These are phyloP conservation scores for Tragelaphus imberbis DNA, from an alignment of 2,113 vertebrate genomes.

Conservation along the genomic window DNA sequence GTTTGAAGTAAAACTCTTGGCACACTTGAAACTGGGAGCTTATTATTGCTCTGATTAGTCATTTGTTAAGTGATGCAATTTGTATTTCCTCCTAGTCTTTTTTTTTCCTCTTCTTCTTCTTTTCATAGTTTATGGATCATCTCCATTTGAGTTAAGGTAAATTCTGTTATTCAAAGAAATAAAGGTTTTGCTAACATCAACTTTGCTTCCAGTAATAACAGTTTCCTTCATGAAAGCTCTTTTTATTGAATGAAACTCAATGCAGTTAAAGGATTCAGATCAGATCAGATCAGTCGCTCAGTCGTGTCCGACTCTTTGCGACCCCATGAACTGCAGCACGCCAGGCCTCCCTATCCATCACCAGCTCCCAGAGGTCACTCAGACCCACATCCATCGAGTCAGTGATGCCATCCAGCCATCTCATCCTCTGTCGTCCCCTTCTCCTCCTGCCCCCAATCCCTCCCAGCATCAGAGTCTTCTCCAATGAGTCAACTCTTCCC, in stretches of 20 bases:
- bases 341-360: too few relatives aligned
- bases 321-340: too few relatives aligned
- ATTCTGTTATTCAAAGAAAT: background rate
- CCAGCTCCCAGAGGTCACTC: too few relatives aligned
- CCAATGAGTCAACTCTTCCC: too few relatives aligned
- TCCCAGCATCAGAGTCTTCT: too few relatives aligned
- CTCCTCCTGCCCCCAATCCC: too few relatives aligned
- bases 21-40: background rate
- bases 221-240: background rate
- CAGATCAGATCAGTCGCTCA: too few relatives aligned
- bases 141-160: background rate
- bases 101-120: background rate
- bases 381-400: too few relatives aligned
- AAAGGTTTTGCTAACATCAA: background rate
- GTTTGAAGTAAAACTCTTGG: constrained; percentile 43
- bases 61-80: background rate
- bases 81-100: background rate
- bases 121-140: background rate
- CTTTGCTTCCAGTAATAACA: background rate
- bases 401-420: too few relatives aligned
- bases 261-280: background rate
- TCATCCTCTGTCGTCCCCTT: too few relatives aligned
- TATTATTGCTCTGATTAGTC: background rate
- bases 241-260: background rate
- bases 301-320: too few relatives aligned